Conservation (phyloP, 2,113 vertebrate species). For the Mesembrinibis cayennensis region DNA sequence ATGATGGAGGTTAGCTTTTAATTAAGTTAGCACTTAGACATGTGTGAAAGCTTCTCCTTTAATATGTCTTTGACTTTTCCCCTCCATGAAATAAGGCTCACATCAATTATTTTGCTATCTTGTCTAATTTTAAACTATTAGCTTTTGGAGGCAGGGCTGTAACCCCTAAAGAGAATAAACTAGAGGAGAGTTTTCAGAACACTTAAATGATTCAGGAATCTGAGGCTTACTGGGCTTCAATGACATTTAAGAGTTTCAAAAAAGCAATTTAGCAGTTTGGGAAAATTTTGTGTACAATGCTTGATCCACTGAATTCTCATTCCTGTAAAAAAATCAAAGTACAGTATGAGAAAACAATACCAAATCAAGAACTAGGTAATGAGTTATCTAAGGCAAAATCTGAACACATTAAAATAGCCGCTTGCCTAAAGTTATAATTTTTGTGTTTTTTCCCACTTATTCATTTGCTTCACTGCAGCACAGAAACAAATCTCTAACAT, state of each 20-base stretch:
- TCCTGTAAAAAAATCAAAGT: neutral
- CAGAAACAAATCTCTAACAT: neutral
- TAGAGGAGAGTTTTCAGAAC: neutral
- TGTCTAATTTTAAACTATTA: neutral
- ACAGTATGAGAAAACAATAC: neutral
- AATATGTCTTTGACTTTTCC: neutral
- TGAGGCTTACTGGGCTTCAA: neutral
- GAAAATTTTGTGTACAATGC: neutral
- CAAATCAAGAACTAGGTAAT: neutral
- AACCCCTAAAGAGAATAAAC: neutral
- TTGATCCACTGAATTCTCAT: neutral
- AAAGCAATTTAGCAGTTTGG: neutral
- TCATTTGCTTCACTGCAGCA: neutral
- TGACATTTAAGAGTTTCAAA: neutral
- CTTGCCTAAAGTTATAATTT: neutral
- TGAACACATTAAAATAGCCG: neutral
- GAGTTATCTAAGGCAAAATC: neutral
- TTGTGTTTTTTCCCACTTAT: neutral
- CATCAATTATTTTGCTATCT: neutral
- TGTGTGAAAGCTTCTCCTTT: neutral
- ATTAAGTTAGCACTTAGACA: neutral
- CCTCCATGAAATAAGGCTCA: neutral
- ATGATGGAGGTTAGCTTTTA: neutral
- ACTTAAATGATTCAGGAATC: neutral
- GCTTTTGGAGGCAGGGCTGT: neutral